Evolutionary conservation across 2,888 invertebrate species (phyloP), one percentile per base, ranked within the genome.

Genomic region (Eilema sororculum): DNA sequence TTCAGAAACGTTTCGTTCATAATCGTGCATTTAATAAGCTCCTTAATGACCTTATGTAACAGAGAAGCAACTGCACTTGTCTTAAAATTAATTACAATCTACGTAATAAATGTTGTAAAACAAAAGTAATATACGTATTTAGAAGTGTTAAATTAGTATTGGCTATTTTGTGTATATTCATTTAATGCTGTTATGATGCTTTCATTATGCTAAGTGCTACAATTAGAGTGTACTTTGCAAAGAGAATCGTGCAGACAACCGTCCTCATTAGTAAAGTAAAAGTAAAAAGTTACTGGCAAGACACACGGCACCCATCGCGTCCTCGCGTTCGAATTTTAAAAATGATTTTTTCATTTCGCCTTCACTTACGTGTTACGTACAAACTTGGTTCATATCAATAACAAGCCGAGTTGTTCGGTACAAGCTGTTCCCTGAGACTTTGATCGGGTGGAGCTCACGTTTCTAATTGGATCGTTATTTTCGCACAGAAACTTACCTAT

Each of bases 181-280:
- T 52, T 2, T 25, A 28, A 52, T 64, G n/a, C 22, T 61, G 46
- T 0, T 52, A 60, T 70, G 70, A 75, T 72, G 80, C 66, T 69
- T 78, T 74, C 73, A 77, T 76, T 73, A 68, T 41, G 60, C 61
- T 64, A 64, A 69, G 62, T 73, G 65, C 33, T 74, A 72, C 69
- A 78, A 73, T 74, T 68, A 37, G 63, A 69, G 65, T 74, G 71
- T 74, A 70, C 69, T 71, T 71, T 67, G 68, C 69, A 33, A 64
- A 25, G 58, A 68, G 57, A 71, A 60, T 68, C 72, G 68, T 72
- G 68, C 61, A 64, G 63, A 62, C 60, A 56, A 24, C 64, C 65
- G 76, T 72, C 72, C 77, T 56, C 69, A 78, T 71, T 78, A 67
- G 57, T 20, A 52, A 66, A 73, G 75, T 81, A 78, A 76, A 76